Base-by-base conservation (phyloP, 2,113 vertebrate species). In the Catharus minimus region DNA sequence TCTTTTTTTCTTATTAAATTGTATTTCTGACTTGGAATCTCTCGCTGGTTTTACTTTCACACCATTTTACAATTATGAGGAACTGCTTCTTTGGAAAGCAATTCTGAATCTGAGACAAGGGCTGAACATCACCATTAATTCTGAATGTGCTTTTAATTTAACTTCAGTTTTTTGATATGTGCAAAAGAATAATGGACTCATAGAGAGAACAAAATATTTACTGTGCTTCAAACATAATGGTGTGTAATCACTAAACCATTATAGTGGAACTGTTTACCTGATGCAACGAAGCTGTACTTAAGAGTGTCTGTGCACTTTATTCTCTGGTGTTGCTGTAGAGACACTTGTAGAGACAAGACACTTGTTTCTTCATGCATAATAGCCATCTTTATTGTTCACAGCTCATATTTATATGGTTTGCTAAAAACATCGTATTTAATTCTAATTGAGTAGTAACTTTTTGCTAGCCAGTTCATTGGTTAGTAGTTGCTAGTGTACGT, bases 51-150 rank as follows among this genome's bases (percentile, higher is more conserved):
- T 39, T 39, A 13, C 39, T 39, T 39, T 39, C 39, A 39, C 12
- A 39, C 39, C 39, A 39, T 39, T 36, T 36, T 39, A 39, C 39
- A 13, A 39, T 39, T 93, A 56, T 76, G 46, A 80, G 78, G 92
- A 89, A 38, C 55, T 87, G 62, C 23, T 82, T 46, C 66, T 94
- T 89, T 86, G 78, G 67, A 76, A 91, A 92, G 60, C 69, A 76
- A 5, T 58, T 89, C 41, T 49, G 33, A 55, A 39, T 87, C 58
- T 85, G 41, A 73, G 50, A 87, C n/a, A 93, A 84, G 43, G 82
- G 15, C 41, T 24, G 18, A 65, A 41, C 82, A 44, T 58, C 39
- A n/a, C 62, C 46, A 39, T 87, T 71, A n/a, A 30, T 91, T 89
- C 62, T 66, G 67, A 43, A 72, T 39, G 9, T 58, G 50, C 46